These are phyloP conservation scores for Halocynthia aurantium DNA, from an alignment of 23 tunicate species.

Conservation along the genomic window DNA sequence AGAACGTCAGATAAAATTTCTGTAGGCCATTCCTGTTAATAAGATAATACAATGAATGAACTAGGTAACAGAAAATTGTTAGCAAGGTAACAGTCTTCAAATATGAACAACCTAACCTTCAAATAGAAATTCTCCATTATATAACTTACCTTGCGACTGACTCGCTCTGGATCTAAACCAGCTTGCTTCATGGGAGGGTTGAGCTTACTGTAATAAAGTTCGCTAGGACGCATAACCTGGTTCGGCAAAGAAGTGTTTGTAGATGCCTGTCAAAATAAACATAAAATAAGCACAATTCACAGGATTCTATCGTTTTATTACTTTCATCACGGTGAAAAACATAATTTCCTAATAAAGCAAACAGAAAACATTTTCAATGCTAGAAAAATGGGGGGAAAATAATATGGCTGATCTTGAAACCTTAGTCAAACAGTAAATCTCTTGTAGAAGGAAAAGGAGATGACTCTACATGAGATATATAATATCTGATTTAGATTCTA, in stretches of 20 bases:
- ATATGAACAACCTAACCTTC: too few species aligned
- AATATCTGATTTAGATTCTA: neutral
- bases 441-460: neutral
- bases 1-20: slow-evolving; percentile 68
- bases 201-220: slow-evolving; percentile 85
- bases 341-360: too few species aligned
- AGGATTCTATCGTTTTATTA: too few species aligned
- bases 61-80: neutral
- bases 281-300: too few species aligned
- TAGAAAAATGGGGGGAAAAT: too few species aligned
- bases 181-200: slow-evolving; percentile 85
- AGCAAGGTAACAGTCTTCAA: neutral
- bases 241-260: neutral
- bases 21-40: slow-evolving; percentile 77
- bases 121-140: too few species aligned
- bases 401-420: too few species aligned
- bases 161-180: slow-evolving; percentile 75
- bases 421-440: neutral
- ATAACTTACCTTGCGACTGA: slow-evolving; percentile 60
- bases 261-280: too few species aligned
- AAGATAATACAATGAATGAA: neutral
- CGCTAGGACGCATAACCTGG: slow-evolving; percentile 87
- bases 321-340: too few species aligned
- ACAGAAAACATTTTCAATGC: too few species aligned
- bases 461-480: neutral